phyloP scores from a whole-genome alignment of 2,797 vertebrate species.

The Lates japonicus region DNA sequence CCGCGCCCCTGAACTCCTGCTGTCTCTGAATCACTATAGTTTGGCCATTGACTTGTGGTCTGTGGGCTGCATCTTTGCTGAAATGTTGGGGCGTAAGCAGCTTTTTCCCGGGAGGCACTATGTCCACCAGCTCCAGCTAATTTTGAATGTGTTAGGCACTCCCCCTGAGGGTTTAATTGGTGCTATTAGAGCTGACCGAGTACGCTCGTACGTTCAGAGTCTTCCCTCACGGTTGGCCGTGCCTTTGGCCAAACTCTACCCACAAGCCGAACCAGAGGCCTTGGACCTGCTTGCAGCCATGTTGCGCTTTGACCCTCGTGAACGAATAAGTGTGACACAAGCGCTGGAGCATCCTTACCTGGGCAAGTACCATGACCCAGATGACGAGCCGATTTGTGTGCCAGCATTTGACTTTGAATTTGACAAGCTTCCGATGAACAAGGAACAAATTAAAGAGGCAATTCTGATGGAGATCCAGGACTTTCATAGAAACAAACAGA shows the following conservation, averaged over 20 bases:
- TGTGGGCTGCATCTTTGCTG: constrained; percentile 94
- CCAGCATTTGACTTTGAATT: constrained; percentile 96
- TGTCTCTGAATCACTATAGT: constrained; percentile 93
- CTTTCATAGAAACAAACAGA: constrained; percentile 91
- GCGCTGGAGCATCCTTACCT: constrained; percentile 92
- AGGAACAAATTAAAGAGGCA: constrained; percentile 94
- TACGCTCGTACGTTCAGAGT: constrained; percentile 92
- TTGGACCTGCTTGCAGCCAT: constrained; percentile 89
- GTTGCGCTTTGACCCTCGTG: constrained; percentile 91
- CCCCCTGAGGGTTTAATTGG: constrained; percentile 89
- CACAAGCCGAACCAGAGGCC: constrained; percentile 88
- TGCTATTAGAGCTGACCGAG: constrained; percentile 91
- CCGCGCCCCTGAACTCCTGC: constrained; percentile 93
- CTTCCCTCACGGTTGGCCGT: constrained; percentile 88
- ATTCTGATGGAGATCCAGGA: constrained; percentile 94
- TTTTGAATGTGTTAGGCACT: constrained; percentile 92
- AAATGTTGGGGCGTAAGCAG: constrained; percentile 94
- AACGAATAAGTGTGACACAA: constrained; percentile 89
- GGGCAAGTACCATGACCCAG: constrained; percentile 93
- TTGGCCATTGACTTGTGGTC: constrained; percentile 96
- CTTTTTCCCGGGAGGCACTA: constrained; percentile 95
- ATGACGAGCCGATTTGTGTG: constrained; percentile 95
- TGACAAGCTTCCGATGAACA: constrained; percentile 87
- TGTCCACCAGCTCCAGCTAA: constrained; percentile 94
- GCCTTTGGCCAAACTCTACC: constrained; percentile 89